Evolutionary conservation across 2,113 vertebrate genomes (phyloP), one percentile per base, ranked within the genome.

Genomic region (Pitta sordida): DNA sequence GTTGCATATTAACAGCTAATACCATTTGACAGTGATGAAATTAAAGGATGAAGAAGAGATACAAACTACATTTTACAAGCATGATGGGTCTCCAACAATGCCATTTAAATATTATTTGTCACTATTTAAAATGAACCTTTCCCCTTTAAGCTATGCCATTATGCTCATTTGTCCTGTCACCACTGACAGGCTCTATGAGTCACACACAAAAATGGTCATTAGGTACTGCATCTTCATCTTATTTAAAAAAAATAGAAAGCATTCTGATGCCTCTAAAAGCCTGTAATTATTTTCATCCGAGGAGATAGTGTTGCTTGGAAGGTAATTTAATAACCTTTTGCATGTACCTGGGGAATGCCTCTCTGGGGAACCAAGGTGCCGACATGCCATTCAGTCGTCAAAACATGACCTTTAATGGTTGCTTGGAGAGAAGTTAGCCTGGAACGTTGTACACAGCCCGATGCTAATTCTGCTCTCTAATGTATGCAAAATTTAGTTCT

Each of bases 291-390:
- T 99, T 99, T 99, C 99, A 98, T 99, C 98, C 97, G 93, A 98
- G 98, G 98, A 99, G 98, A 99, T 98, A 98, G 98, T 98, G 98
- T 98, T 97, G 98, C 98, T 98, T 97, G 94, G 98, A 99, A 99
- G 99, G 99, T 99, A 99, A 99, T 99, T 99, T 99, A 98, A 99
- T 99, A 99, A 99, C 99, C 99, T 99, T 99, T 99, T 98, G 98
- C 99, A 98, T 99, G 99, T 99, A 99, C 99, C 99, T 99, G 99
- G 99, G 99, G 99, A 99, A 98, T 98, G 98, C 99, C 98, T 98
- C 99, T 99, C 99, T 96, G 97, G 99, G 99, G 99, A 98, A 98
- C 98, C 98, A 99, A 99, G 99, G 99, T 99, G 99, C 99, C 98
- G 98, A 98, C 98, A 98, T 99, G 99, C 98, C 99, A 99, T 99